Base-by-base conservation (phyloP, 1,140 invertebrate species). In the Drosophila baimaii region DNA sequence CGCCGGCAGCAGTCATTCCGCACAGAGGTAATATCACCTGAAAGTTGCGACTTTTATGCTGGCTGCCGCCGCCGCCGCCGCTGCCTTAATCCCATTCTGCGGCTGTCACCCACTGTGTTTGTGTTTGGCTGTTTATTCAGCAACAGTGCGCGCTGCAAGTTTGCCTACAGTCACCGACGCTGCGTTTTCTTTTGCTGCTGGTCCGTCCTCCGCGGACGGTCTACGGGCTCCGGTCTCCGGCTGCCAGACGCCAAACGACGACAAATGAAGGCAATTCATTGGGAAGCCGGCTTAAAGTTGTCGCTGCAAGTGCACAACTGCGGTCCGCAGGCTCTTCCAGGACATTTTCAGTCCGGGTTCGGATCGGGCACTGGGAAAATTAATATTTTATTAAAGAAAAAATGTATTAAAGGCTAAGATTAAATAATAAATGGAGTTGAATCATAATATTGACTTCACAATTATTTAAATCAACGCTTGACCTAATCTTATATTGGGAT, bases 211-310 rank as follows among this genome's bases (percentile, higher is more conserved):
- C n/a, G n/a, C n/a, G n/a, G 49, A 31, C 31, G 17, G 47, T 31
- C 17, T 17, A 17, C 27, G 39, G 49, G 44, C 68, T 39, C 23
- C 33, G 44, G 27, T 72, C 37, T 15, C 31, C 23, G 46, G 15
- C 23, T 47, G 79, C 46, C 64, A 81, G 79, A 58, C 55, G 79
- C 79, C 79, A 78, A 63, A 63, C 66, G 57, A 68, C 79, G 72
- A 88, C 79, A 86, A 86, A 86, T 77, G 72, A 83, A 66, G 83
- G 79, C 83, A 86, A 86, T 86, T 89, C 83, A 76, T 86, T 86
- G 78, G 76, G 63, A 56, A 55, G 69, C 76, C 72, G 57, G 83
- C 83, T 88, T 74, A 68, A 77, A 77, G 68, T 83, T 77, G 71
- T 79, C 79, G 64, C 68, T 65, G 72, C 78, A 86, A 76, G 66